Base-by-base conservation (phyloP, 2,888 invertebrate species). In the Caenorhabditis sp. region DNA sequence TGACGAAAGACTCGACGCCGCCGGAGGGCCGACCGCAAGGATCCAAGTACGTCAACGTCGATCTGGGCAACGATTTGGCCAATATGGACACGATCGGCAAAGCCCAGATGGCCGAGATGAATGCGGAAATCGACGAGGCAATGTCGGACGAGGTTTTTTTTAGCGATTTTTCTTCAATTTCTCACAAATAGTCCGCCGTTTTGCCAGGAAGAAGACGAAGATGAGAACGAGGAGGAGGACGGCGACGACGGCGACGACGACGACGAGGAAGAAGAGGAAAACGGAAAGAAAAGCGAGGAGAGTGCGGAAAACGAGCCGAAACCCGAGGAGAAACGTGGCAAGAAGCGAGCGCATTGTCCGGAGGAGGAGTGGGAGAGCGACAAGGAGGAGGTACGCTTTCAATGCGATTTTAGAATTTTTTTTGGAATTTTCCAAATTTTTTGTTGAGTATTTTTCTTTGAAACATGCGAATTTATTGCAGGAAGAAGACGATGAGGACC, bases 141-240 rank as follows among this genome's bases (percentile, higher is more conserved):
- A 55, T 84, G n/a, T 83, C 82, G 11, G 80, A 78, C 27, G 85
- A 81, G 20, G 83, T n/a, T n/a, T n/a, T n/a, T n/a, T n/a, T n/a
- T n/a, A n/a, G n/a, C n/a, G n/a, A n/a, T n/a, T n/a, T n/a, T n/a
- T n/a, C n/a, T n/a, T n/a, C n/a, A n/a, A n/a, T n/a, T n/a, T n/a
- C n/a, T n/a, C n/a, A n/a, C n/a, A n/a, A n/a, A n/a, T n/a, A n/a
- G n/a, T n/a, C n/a, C n/a, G n/a, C n/a, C n/a, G n/a, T n/a, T n/a
- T n/a, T n/a, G n/a, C n/a, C 73, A 72, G 46, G 68, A 63, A 13
- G 74, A 70, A n/a, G 73, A 73, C 9, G 77, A 71, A 9, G 74
- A 79, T n/a, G 72, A 65, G n/a, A 46, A 37, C 26, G 41, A 45
- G 7, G 53, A 45, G 11, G 63, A 37, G 53, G 52, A 71, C 9